Percentiles rank a stretch among this genome's conserved stretches.
Evolutionary conservation across 2,113 vertebrate species (phyloP).

Genomic region (Ictalurus furcatus): DNA sequence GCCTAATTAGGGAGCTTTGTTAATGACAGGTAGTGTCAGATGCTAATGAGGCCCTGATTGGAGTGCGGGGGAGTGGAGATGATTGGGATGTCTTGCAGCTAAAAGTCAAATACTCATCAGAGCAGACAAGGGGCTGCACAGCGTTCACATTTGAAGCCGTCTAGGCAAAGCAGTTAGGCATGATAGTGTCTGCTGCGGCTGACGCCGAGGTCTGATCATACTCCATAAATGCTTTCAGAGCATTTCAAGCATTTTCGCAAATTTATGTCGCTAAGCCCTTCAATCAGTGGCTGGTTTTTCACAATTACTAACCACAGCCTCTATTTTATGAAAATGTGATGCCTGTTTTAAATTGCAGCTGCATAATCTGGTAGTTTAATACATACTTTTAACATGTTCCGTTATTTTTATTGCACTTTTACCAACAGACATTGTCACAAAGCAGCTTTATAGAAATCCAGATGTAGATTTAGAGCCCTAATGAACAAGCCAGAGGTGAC

Average conservation of each 20-base stretch:
- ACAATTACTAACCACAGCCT: neutral
- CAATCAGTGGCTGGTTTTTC: constrained; percentile 29
- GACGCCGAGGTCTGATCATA: constrained; percentile 36
- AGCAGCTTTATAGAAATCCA: neutral
- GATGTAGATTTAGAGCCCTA: neutral
- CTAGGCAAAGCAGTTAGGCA: neutral
- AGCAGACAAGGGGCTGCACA: constrained; percentile 50
- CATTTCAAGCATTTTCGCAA: constrained; percentile 7
- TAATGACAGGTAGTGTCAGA: constrained; percentile 63
- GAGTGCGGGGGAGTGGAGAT: constrained; percentile 58
- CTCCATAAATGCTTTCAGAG: constrained; percentile 19
- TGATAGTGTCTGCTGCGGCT: constrained; percentile 15
- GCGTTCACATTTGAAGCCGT: constrained; percentile 42
- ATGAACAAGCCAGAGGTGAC: neutral
- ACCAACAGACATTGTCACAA: neutral
- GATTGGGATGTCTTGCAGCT: constrained; percentile 57
- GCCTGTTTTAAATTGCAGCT: neutral
- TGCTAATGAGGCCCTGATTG: constrained; percentile 64
- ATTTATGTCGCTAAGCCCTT: constrained; percentile 14
- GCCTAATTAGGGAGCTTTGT: constrained; percentile 62
- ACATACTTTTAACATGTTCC: neutral
- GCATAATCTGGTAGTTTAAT: neutral
- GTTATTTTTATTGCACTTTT: neutral
- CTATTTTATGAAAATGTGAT: constrained; percentile 19
- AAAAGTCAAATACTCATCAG: constrained; percentile 62